Percentiles rank a stretch among this genome's conserved stretches.
These are phyloP conservation scores for Dipodomys spectabilis DNA, from an alignment of 2,113 vertebrate genomes.

Conservation along the genomic window DNA sequence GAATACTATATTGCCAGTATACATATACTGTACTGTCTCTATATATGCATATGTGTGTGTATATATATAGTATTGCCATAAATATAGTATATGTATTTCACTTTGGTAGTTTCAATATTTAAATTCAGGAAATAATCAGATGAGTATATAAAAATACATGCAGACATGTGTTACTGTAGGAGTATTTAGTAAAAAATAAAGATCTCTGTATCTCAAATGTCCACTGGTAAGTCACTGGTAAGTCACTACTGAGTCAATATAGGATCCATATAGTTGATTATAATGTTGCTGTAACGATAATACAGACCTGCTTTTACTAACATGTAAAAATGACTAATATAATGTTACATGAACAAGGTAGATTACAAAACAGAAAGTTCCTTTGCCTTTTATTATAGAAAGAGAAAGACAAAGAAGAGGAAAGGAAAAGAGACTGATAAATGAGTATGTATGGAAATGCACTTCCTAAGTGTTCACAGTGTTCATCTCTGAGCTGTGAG, in stretches of 20 bases:
- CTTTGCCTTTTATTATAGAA: conserved; percentile 23
- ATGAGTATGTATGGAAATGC: conserved; percentile 7
- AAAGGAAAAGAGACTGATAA: conserved; percentile 10
- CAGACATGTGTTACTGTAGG: background rate
- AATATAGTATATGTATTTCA: background rate
- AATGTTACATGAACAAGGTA: conserved; percentile 17
- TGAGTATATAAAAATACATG: background rate
- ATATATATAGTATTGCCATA: too few relatives aligned
- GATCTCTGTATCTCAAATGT: conserved; percentile 35
- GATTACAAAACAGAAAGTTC: background rate
- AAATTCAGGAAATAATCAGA: conserved; percentile 23
- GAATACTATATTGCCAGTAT: too few relatives aligned
- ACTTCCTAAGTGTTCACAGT: conserved; percentile 4
- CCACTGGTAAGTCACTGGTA: conserved; percentile 12
- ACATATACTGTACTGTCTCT: too few relatives aligned
- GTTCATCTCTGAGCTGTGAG: background rate
- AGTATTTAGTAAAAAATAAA: conserved; percentile 40
- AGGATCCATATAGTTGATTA: background rate
- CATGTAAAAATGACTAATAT: background rate
- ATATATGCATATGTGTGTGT: too few relatives aligned
- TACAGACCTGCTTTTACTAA: conserved; percentile 3
- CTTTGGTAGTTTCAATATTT: background rate
- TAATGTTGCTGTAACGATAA: conserved; percentile 10
- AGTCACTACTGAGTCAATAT: conserved; percentile 32
- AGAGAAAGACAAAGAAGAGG: background rate